These are phyloP conservation scores for Pristionchus japonicus DNA, from an alignment of 2,888 invertebrate species.

Conservation along the genomic window DNA sequence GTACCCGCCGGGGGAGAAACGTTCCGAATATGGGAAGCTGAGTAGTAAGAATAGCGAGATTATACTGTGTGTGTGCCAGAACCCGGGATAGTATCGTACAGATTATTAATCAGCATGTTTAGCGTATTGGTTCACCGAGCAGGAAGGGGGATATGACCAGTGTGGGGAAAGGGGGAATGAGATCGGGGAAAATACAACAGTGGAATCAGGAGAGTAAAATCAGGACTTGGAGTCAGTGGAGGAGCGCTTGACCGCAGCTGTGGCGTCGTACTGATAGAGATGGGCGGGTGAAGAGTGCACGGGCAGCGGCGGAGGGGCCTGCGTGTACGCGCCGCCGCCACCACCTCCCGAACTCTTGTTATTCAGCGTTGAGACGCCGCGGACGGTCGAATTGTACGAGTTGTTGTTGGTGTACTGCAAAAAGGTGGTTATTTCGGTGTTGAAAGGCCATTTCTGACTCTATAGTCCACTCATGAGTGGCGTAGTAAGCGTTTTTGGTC, in stretches of 20 bases:
- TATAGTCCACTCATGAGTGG: neutral
- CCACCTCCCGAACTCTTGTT: conserved; percentile 48
- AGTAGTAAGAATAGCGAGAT: neutral
- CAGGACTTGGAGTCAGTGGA: neutral
- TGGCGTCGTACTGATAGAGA: conserved; percentile 48
- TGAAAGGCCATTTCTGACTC: too few relatives aligned
- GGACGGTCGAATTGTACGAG: conserved; percentile 63
- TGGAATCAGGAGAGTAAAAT: neutral
- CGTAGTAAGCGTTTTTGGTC: neutral
- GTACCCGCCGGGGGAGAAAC: neutral
- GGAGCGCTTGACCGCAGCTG: neutral
- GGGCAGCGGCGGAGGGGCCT: conserved; percentile 44
- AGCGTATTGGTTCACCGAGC: neutral
- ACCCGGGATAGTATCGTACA: neutral
- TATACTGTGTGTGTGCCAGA: neutral
- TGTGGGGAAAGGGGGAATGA: conserved; percentile 1
- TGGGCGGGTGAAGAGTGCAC: conserved; percentile 52
- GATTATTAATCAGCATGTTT: neutral
- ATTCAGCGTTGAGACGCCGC: conserved; percentile 53
- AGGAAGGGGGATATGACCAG: neutral
- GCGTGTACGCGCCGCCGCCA: neutral
- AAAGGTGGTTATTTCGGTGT: too few relatives aligned
- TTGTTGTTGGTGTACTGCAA: conserved; percentile 67
- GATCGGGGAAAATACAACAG: neutral
- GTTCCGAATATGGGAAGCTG: neutral